Percentiles rank a stretch among this genome's conserved stretches.
phyloP scores from a whole-genome alignment of 2,888 invertebrate species.

The Chrysolina oricalcia region DNA sequence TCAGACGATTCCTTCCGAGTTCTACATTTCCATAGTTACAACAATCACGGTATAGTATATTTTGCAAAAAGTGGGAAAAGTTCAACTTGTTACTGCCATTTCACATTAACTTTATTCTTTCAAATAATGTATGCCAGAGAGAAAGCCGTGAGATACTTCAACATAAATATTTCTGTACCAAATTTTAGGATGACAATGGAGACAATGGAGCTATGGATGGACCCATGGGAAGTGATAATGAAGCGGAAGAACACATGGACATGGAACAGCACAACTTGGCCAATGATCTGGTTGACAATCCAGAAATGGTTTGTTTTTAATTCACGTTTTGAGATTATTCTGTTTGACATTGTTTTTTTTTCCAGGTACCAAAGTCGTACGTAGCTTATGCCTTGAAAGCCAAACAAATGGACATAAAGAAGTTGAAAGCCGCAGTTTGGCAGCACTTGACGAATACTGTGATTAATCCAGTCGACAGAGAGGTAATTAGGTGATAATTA shows the following conservation, averaged over 20 bases:
- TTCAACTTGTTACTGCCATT: too few relatives aligned
- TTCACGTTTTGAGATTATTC: neutral
- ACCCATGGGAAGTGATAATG: constrained; percentile 63
- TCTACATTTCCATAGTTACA: too few relatives aligned
- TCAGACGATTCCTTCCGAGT: too few relatives aligned
- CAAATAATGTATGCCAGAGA: too few relatives aligned
- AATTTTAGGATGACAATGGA: constrained; percentile 51
- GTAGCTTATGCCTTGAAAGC: constrained; percentile 88
- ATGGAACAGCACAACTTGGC: constrained; percentile 62
- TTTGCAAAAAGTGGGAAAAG: too few relatives aligned
- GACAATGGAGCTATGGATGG: constrained; percentile 46
- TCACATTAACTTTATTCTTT: too few relatives aligned
- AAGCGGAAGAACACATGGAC: constrained; percentile 60
- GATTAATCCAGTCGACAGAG: neutral
- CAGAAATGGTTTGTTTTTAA: constrained; percentile 73
- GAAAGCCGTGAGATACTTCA: too few relatives aligned
- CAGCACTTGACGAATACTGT: constrained; percentile 69
- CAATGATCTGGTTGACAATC: constrained; percentile 79
- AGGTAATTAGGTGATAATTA: constrained; percentile 44
- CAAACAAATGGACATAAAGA: constrained; percentile 90
- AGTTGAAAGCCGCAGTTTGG: constrained; percentile 86
- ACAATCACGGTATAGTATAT: too few relatives aligned
- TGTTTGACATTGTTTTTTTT: constrained; percentile 37
- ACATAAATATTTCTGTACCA: constrained; percentile 20
- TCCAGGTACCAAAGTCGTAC: constrained; percentile 80